phyloP scores from a whole-genome alignment of 1,140 invertebrate genomes.

The Kradibia gibbosae region DNA sequence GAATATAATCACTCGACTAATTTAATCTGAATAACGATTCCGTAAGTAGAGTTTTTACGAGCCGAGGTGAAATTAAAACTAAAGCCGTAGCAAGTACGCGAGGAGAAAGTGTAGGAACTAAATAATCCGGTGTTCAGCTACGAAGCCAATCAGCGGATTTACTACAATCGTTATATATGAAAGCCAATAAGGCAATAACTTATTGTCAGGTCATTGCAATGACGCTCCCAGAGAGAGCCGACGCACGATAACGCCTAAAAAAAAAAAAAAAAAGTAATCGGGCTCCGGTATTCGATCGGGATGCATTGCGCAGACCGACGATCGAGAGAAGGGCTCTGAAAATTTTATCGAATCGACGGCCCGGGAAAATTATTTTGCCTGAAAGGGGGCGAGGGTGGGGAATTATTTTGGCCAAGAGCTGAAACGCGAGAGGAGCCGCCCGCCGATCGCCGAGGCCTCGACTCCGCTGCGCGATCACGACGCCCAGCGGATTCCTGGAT shows the following conservation, averaged over 20 bases:
- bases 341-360: no score
- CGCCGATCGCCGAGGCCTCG: no score
- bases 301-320: no score
- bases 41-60: not conserved
- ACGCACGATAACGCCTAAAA: slow-evolving; percentile 8
- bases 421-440: no score
- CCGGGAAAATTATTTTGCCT: no score
- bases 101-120: slow-evolving; percentile 28
- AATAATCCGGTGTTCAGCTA: slow-evolving; percentile 35
- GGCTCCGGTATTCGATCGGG: not conserved
- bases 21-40: slow-evolving; percentile 1
- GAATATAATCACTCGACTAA: not conserved
- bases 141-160: slow-evolving; percentile 67
- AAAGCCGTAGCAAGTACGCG: slow-evolving; percentile 32
- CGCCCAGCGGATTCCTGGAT: no score
- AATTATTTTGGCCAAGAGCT: no score
- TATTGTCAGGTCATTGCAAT: slow-evolving; percentile 67
- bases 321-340: no score
- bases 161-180: slow-evolving; percentile 61
- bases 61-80: slow-evolving; percentile 37
- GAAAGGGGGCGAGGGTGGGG: no score
- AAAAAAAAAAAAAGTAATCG: slow-evolving; percentile 26
- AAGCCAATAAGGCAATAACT: slow-evolving; percentile 67
- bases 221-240: slow-evolving; percentile 61
- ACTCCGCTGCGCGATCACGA: no score